Conservation (phyloP, 2,888 invertebrate genomes). For the Eupithecia centaureata region DNA sequence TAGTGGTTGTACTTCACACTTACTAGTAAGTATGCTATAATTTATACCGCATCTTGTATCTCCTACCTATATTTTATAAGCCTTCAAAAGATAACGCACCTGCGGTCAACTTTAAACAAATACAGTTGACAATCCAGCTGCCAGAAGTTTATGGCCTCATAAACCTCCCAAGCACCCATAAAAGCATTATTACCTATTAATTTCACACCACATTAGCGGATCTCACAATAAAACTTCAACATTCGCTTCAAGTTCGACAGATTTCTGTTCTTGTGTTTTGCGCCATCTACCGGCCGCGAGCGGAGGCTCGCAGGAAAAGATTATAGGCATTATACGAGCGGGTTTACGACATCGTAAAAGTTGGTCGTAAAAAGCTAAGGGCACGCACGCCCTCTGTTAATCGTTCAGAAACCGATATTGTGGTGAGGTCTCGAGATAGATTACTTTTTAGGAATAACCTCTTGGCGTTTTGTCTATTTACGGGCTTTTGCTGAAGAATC, state of each 20-base stretch:
- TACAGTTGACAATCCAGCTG: slow-evolving; percentile 71
- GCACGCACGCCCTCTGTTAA: slow-evolving; percentile 84
- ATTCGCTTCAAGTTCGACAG: slow-evolving; percentile 63
- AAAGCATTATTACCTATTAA: slow-evolving; percentile 84
- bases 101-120: slow-evolving; percentile 78
- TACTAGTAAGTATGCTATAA: slow-evolving; percentile 35
- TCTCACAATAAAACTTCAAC: slow-evolving; percentile 83
- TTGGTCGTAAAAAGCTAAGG: slow-evolving; percentile 81
- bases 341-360: slow-evolving; percentile 81
- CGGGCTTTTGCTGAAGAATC: slow-evolving; percentile 61
- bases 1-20: slow-evolving; percentile 21
- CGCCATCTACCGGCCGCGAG: slow-evolving; percentile 71
- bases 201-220: slow-evolving; percentile 84
- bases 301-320: slow-evolving; percentile 76
- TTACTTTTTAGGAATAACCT: slow-evolving; percentile 79
- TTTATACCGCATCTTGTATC: slow-evolving; percentile 27
- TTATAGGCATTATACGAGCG: slow-evolving; percentile 79
- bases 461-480: slow-evolving; percentile 78
- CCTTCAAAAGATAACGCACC: slow-evolving; percentile 57
- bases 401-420: slow-evolving; percentile 84
- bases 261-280: slow-evolving; percentile 75
- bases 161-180: slow-evolving; percentile 80
- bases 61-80: slow-evolving; percentile 41
- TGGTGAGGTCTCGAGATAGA: slow-evolving; percentile 80
- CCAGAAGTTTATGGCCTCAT: slow-evolving; percentile 75